Percentiles rank a stretch among this genome's conserved stretches.
phyloP scores from a whole-genome alignment of 2,888 invertebrate species.

The Melinopterus prodromus region DNA sequence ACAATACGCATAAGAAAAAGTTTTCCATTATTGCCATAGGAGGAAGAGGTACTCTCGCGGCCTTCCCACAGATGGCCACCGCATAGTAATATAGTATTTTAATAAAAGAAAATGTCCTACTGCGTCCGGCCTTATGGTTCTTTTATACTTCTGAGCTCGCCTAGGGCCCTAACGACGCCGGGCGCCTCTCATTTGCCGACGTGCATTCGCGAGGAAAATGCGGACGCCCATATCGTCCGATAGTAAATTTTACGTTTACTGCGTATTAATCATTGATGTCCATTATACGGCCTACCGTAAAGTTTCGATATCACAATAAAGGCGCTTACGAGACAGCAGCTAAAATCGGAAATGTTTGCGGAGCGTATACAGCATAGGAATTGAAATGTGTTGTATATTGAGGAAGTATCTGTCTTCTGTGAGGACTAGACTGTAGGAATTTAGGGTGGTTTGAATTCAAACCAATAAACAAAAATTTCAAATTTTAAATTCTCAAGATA shows the following conservation, averaged over 20 bases:
- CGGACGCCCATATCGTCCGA: not conserved
- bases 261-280: constrained; percentile 20
- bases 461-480: too few species aligned
- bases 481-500: too few species aligned
- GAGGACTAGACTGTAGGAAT: too few species aligned
- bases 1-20: constrained; percentile 4
- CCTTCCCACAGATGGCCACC: not conserved
- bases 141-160: constrained; percentile 22
- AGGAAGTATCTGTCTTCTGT: too few species aligned
- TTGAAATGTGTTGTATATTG: not conserved
- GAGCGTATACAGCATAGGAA: not conserved
- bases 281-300: not conserved
- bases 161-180: constrained; percentile 21
- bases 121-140: constrained; percentile 21
- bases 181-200: not conserved
- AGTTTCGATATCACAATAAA: not conserved
- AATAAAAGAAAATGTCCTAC: constrained; percentile 23
- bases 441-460: too few species aligned
- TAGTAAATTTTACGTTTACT: constrained; percentile 12
- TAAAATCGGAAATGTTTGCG: not conserved
- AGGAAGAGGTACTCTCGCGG: not conserved
- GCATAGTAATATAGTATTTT: constrained; percentile 26
- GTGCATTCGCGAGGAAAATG: constrained; percentile 11
- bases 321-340: not conserved
- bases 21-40: not conserved